Evolutionary conservation across 2,888 invertebrate species (phyloP).

Genomic region (Diaphora mendica): DNA sequence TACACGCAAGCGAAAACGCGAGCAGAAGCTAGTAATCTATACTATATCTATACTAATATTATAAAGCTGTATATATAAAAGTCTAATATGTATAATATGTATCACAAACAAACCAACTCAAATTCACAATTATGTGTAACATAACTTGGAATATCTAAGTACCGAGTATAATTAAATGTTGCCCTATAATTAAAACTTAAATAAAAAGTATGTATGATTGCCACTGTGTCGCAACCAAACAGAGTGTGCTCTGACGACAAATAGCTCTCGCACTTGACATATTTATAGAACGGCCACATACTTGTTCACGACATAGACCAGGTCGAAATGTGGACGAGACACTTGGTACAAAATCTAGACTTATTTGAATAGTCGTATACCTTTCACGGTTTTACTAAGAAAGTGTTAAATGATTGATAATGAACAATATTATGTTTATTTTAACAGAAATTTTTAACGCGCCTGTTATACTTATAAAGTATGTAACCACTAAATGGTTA

Average conservation of each 20-base stretch:
- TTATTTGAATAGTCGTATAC: neutral
- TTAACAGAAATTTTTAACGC: too few species aligned
- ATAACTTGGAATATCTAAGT: neutral
- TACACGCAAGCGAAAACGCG: too few species aligned
- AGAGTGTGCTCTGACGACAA: slow-evolving; percentile 23
- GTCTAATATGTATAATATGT: too few species aligned
- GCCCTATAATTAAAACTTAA: slow-evolving; percentile 44
- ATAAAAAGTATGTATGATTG: slow-evolving; percentile 42
- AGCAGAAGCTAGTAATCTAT: too few species aligned
- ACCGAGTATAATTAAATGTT: neutral
- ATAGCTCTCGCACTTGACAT: slow-evolving; percentile 68
- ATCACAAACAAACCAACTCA: neutral
- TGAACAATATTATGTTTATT: too few species aligned
- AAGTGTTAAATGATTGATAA: too few species aligned
- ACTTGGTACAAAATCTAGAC: neutral
- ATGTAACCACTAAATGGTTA: too few species aligned
- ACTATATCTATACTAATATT: too few species aligned
- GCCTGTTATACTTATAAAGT: too few species aligned
- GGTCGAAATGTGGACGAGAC: slow-evolving; percentile 19
- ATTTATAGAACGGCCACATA: slow-evolving; percentile 55
- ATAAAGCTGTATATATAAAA: too few species aligned
- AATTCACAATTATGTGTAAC: neutral
- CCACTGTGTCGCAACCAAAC: slow-evolving; percentile 42
- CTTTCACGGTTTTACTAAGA: neutral
- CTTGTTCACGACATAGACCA: slow-evolving; percentile 42